Conservation (phyloP, 2,113 vertebrate genomes). For the Cnemophilus loriae region DNA sequence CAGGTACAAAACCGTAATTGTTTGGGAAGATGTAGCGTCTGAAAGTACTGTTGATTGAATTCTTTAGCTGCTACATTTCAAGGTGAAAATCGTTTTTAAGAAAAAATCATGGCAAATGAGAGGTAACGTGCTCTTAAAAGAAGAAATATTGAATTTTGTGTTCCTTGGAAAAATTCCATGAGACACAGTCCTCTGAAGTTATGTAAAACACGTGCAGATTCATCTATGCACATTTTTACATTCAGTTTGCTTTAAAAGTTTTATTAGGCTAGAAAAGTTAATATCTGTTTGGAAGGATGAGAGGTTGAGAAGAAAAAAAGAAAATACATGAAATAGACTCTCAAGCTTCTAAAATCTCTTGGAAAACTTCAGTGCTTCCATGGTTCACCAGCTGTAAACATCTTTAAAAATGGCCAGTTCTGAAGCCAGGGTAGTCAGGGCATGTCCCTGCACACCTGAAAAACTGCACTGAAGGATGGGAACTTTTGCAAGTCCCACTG, state of each 20-base stretch:
- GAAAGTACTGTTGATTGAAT: background rate
- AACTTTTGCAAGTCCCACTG: background rate
- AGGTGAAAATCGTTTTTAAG: background rate
- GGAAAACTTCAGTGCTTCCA: background rate
- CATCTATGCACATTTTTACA: background rate
- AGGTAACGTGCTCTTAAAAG: background rate
- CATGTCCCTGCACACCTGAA: background rate
- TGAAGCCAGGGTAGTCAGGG: background rate
- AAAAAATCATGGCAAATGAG: background rate
- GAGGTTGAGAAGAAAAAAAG: background rate
- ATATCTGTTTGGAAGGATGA: slow-evolving; percentile 49
- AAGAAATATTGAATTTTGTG: background rate
- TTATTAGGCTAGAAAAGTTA: slow-evolving; percentile 48
- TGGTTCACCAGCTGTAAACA: background rate
- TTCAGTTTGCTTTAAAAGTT: background rate
- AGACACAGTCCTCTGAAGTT: background rate
- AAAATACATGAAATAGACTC: background rate
- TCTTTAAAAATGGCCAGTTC: background rate
- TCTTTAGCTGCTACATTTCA: background rate
- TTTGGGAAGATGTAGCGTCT: background rate
- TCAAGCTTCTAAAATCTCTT: background rate
- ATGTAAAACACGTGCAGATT: background rate
- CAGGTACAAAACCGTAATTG: background rate
- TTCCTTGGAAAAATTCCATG: background rate
- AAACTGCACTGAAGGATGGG: background rate